Evolutionary conservation across 2,888 invertebrate species (phyloP).

Genomic region (Hydrotaea cyrtoneurina): DNA sequence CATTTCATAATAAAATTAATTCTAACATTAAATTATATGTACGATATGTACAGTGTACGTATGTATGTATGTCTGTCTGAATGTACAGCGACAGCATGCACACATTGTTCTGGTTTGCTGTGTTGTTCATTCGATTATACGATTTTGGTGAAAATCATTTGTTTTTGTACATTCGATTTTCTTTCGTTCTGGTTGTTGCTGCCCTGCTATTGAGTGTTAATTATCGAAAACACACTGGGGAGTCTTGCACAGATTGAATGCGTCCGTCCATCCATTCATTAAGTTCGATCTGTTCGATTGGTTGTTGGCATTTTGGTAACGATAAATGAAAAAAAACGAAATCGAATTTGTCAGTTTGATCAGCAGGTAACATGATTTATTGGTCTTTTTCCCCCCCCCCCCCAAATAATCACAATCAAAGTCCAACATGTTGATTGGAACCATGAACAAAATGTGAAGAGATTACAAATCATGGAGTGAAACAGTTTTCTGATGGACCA

Average conservation of each 20-base stretch:
- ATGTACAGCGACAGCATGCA: too few relatives aligned
- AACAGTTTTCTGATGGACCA: background rate
- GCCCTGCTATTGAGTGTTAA: conserved; percentile 61
- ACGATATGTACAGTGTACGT: background rate
- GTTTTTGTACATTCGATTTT: background rate
- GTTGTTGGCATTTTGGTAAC: conserved; percentile 18
- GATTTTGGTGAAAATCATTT: conserved; percentile 1
- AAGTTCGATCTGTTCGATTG: background rate
- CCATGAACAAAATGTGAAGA: background rate
- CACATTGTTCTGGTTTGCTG: too few relatives aligned
- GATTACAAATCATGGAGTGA: conserved; percentile 8
- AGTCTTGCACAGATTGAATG: conserved; percentile 46
- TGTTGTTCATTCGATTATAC: background rate
- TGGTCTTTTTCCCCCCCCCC: too few relatives aligned
- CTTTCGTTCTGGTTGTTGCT: background rate
- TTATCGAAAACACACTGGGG: conserved; percentile 64
- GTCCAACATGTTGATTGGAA: conserved; percentile 1
- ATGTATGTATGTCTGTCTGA: too few relatives aligned
- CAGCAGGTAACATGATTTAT: conserved; percentile 46
- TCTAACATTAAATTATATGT: conserved; percentile 16
- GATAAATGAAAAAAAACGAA: conserved; percentile 28
- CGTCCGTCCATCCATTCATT: background rate
- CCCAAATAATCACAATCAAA: background rate
- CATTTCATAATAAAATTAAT: conserved; percentile 16
- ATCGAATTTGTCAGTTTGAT: conserved; percentile 40